Evolutionary conservation across 2,113 vertebrate species (phyloP), one percentile per base, ranked within the genome.

Genomic region (Cyphomyrus discorhynchus): DNA sequence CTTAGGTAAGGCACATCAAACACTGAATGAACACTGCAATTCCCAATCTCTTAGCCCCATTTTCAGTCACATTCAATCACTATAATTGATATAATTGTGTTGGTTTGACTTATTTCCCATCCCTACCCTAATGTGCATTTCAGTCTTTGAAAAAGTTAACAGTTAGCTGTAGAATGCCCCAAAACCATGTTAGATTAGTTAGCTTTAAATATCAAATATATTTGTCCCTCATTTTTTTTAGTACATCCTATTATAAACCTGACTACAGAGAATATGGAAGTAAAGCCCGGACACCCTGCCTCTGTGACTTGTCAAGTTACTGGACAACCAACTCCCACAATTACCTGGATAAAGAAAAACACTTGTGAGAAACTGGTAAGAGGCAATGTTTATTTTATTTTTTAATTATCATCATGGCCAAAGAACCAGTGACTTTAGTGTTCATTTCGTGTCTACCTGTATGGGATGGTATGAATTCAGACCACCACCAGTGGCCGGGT

Each of bases 271-370:
- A 50, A 85, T 88, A 88, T 91, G 91, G 80, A 3, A 0, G 91
- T 93, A 6, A 58, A 21, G 1, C 87, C 91, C 13, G 94, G 95
- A 2, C 47, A 92, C 15, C 88, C 24, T 0, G 90, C 92, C 1
- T 93, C 92, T 50, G 93, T 96, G 70, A 90, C 92, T 88, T 96
- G 96, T 88, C 95, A 95, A 1, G 93, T 94, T 70, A 94, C 95
- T 0, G 96, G 96, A 19, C 90, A 95, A 91, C 96, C 96, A 85
- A 49, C 90, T 27, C 96, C 96, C 50, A 91, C 92, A 82, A 89
- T 95, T 0, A 86, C 93, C 91, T 96, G 95, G 96, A 56, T 95
- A 90, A 95, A 91, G 91, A 96, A 95, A 91, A 84, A 86, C 82
- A 93, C 87, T 9, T 91, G 93, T 58, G 87, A 56, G 0, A 90